A percentile compares a stretch with the other conserved stretches of the same genome.
phyloP scores from a whole-genome alignment of 1,140 invertebrate species.

The Drosophila ambigua region DNA sequence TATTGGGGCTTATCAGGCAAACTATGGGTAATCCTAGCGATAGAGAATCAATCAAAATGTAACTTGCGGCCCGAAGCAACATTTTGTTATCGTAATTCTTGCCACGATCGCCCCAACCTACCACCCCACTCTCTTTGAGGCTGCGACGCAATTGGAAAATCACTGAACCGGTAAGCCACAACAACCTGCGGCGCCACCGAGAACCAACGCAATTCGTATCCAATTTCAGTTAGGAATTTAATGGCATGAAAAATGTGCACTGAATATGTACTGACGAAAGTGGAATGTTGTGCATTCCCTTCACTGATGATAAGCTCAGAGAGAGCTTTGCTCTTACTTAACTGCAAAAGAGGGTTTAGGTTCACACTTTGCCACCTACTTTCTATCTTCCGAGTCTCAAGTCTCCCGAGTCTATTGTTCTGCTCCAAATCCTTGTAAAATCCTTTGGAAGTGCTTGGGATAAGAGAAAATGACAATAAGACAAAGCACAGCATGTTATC shows the following conservation, averaged over 20 bases:
- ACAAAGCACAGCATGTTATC: conserved; percentile 64
- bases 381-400: conserved; percentile 13
- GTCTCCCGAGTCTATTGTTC: conserved; percentile 26
- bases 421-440: conserved; percentile 27
- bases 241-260: conserved; percentile 9
- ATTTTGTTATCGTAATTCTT: conserved; percentile 15
- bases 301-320: conserved; percentile 17
- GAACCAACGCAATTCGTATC: conserved; percentile 53
- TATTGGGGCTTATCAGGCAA: conserved; percentile 18
- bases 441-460: conserved; percentile 29
- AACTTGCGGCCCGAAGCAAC: neutral
- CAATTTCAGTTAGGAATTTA: conserved; percentile 53
- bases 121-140: conserved; percentile 4
- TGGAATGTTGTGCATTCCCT: neutral
- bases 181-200: conserved; percentile 55
- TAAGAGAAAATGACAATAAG: conserved; percentile 25
- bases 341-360: conserved; percentile 15
- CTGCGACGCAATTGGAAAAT: conserved; percentile 66
- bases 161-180: conserved; percentile 49
- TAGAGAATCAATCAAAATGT: conserved; percentile 38
- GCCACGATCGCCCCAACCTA: neutral
- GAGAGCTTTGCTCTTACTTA: conserved; percentile 22
- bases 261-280: neutral
- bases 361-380: conserved; percentile 16
- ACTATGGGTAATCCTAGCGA: conserved; percentile 30